These are phyloP conservation scores for Diarsia mendica DNA, from an alignment of 2,888 invertebrate genomes.

Conservation along the genomic window DNA sequence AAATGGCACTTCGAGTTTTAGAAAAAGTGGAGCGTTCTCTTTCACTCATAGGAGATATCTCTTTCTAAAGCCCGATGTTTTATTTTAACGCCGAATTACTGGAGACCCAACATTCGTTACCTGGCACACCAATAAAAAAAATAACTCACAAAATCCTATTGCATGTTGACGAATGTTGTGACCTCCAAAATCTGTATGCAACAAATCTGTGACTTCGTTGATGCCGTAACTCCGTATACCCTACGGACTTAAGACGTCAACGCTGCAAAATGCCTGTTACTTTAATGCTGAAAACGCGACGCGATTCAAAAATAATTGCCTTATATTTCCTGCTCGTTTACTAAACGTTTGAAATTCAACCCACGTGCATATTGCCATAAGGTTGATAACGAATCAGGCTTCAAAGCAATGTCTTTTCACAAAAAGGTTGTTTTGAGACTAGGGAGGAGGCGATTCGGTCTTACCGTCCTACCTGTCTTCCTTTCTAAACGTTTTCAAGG, in stretches of 20 bases:
- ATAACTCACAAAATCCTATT: background rate
- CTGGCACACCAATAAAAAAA: background rate
- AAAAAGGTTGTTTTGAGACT: conserved; percentile 41
- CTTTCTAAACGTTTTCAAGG: conserved; percentile 78
- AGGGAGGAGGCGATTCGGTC: conserved; percentile 75
- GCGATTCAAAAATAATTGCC: conserved; percentile 31
- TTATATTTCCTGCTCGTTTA: conserved; percentile 48
- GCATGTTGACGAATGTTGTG: conserved; percentile 2
- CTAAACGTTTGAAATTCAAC: conserved; percentile 32
- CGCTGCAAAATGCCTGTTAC: conserved; percentile 52
- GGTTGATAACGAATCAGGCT: conserved; percentile 42
- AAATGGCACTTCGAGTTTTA: background rate
- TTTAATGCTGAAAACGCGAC: conserved; percentile 40
- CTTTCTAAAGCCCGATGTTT: background rate
- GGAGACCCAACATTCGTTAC: conserved; percentile 13
- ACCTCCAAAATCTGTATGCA: conserved; percentile 20
- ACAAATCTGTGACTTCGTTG: conserved; percentile 44
- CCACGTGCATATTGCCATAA: conserved; percentile 21
- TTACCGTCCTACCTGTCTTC: conserved; percentile 77
- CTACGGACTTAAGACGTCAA: conserved; percentile 38
- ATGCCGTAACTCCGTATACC: conserved; percentile 41
- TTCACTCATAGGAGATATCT: background rate
- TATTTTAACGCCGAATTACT: conserved; percentile 1
- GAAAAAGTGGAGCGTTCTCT: background rate
- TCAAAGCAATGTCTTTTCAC: conserved; percentile 42